Evolutionary conservation across 2,888 invertebrate genomes (phyloP), one percentile per base, ranked within the genome.

Genomic region (Galeopsomyia nigrocyanea): DNA sequence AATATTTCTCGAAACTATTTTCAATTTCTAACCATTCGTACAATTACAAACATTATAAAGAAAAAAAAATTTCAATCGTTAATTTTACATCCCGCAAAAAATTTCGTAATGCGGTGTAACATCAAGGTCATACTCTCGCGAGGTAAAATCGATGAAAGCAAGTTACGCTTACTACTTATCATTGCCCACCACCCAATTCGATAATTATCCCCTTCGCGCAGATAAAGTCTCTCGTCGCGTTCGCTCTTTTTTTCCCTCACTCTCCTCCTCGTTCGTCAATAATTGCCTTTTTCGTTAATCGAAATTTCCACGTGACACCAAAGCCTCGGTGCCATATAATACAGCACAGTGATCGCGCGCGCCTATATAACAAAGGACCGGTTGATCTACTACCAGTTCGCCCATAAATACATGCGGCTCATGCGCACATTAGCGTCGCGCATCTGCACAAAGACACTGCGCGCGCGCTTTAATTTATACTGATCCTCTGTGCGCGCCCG

Each of bases 401-500:
- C 7, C 39, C 39, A 39, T 39, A 39, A 39, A 39, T 39, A 39
- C 39, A 39, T 39, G n/a, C n/a, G 39, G 39, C 10, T 39, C 39
- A 39, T 39, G 39, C 39, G 39, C 10, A 39, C 39, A 39, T 39
- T 39, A 39, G 39, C 39, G 39, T 39, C 39, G 39, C 10, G 39
- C 39, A 39, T 39, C 39, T 39, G 39, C 39, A 39, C 68, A 61
- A 68, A 47, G 62, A 39, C 64, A 65, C 55, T 63, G 57, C 47
- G 68, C 26, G 26, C 26, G 26, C 26, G 26, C 26, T 2, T 62
- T 75, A 71, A 80, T 80, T 80, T 75, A 75, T 76, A 76, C 74
- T 76, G 69, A 71, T 77, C 76, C 69, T 73, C 62, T 26, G 26
- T 65, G 49, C 13, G n/a, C 17, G 39, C 58, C 58, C 62, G 19